phyloP scores from a whole-genome alignment of 92 coral and sea anemone species.

The Chrysogorgia sp. region DNA sequence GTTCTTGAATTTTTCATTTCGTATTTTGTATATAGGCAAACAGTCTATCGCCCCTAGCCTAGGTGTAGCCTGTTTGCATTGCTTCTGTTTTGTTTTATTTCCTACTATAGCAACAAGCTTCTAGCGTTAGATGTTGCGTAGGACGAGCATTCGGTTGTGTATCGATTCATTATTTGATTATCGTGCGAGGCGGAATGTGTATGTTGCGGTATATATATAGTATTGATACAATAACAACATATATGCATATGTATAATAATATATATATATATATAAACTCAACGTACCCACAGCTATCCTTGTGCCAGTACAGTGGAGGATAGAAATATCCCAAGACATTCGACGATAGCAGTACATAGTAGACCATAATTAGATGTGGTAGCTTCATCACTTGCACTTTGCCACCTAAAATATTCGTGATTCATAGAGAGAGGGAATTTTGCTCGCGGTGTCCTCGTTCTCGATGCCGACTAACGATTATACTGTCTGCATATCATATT shows the following conservation, averaged over 20 bases:
- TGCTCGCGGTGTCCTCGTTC: background rate
- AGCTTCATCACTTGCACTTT: background rate
- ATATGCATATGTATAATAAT: background rate
- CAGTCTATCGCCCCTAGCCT: no score
- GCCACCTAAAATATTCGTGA: background rate
- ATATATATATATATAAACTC: background rate
- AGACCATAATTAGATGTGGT: background rate
- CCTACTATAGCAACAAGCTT: no score
- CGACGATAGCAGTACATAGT: background rate
- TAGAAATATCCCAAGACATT: background rate
- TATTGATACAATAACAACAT: background rate
- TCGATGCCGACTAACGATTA: background rate
- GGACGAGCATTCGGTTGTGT: background rate
- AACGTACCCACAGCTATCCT: conserved; percentile 36
- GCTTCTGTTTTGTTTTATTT: no score
- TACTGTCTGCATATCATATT: background rate
- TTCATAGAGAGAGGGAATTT: no score
- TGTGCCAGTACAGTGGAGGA: conserved; percentile 39
- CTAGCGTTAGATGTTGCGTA: background rate
- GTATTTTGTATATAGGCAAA: no score
- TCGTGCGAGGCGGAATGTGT: no score
- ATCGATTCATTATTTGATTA: background rate
- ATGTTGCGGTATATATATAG: no score
- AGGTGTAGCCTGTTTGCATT: no score
- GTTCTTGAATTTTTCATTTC: no score